Base-by-base conservation (phyloP, 30 jellyfish, hydroid and myxozoan species). In the Clytia hemisphaerica region DNA sequence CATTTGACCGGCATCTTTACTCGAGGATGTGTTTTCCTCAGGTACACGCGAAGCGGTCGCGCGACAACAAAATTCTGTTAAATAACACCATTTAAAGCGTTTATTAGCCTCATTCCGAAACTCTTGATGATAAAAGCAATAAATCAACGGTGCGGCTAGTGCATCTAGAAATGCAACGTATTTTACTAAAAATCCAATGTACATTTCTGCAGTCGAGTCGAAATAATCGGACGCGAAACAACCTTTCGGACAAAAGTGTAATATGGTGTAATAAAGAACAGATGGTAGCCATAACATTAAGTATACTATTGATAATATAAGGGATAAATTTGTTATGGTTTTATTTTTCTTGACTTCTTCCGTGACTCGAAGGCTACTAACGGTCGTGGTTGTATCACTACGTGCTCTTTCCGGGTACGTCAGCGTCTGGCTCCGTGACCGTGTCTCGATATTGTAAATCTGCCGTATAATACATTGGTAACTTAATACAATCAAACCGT, bases 101-200 rank as follows among this genome's bases (percentile, higher is more conserved):
- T n/a, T n/a, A n/a, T n/a, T n/a, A n/a, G n/a, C 44, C 58, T 27
- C 37, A 29, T 29, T 65, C n/a, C 78, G 71, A 65, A 65, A 65
- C 33, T 65, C 49, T n/a, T 33, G 16, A 28, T 45, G 19, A 10
- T 32, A 65, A 2, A 65, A 37, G 44, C 70, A 65, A 48, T 65
- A 65, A 29, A 65, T 45, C 28, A 65, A 9, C 4, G 78, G 78
- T 9, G 78, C 78, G n/a, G 69, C 78, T n/a, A 65, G 38, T 0
- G 78, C 14, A 25, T 65, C 78, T 28, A 65, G 16, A 28, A 65
- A 65, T 44, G 78, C 63, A 28, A 65, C 6, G 44, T 48, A 65
- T 48, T 65, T 65, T 21, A 44, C 16, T 16, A 45, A 19, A 37
- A 65, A 65, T 12, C 63, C 78, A 65, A 37, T 44, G 34, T 65